Evolutionary conservation across 2,797 vertebrate species (phyloP).

Genomic region (Enteromius unitaeniatus): DNA sequence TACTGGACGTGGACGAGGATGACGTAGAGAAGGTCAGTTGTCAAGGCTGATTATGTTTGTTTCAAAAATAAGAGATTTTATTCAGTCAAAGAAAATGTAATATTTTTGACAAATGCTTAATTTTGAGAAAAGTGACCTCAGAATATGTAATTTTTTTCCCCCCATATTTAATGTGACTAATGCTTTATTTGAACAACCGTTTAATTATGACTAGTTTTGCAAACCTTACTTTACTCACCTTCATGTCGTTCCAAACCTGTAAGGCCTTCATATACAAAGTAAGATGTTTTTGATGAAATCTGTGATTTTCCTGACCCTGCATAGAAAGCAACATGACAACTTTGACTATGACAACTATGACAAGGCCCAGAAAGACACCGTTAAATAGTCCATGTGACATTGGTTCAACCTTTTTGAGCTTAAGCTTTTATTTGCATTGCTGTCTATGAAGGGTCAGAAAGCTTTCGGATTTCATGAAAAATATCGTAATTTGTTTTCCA

Average conservation of each 20-base stretch:
- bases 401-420: neutral
- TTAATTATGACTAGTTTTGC: neutral
- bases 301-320: too few relatives aligned
- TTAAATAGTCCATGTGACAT: too few relatives aligned
- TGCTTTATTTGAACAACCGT: neutral
- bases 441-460: neutral
- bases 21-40: conserved; percentile 94
- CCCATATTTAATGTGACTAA: too few relatives aligned
- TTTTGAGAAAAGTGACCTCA: neutral
- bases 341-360: too few relatives aligned
- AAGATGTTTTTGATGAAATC: too few relatives aligned
- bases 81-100: too few relatives aligned
- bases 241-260: too few relatives aligned
- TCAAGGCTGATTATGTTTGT: conserved; percentile 68
- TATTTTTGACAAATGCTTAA: too few relatives aligned
- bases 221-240: neutral
- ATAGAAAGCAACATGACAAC: too few relatives aligned
- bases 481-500: neutral
- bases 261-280: too few relatives aligned
- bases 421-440: neutral
- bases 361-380: too few relatives aligned
- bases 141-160: neutral
- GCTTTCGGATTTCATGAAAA: neutral
- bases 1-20: conserved; percentile 97
- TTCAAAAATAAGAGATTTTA: too few relatives aligned